Evolutionary conservation across 2,113 vertebrate species (phyloP).

Genomic region (Marcusenius ussheri): DNA sequence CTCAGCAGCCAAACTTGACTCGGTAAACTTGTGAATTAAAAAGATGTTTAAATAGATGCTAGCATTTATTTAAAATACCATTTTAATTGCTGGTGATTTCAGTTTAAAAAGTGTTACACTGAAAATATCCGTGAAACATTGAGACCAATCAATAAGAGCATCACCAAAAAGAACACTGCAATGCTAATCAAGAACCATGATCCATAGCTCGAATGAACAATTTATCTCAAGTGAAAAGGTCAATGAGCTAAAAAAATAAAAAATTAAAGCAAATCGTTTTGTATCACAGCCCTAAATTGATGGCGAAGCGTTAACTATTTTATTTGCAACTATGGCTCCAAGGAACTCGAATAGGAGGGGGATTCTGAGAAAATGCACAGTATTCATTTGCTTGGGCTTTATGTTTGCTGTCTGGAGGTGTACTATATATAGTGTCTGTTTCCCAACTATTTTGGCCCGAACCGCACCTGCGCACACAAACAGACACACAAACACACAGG

Average conservation of each 20-base stretch:
- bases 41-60: neutral
- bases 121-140: neutral
- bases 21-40: neutral
- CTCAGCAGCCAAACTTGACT: neutral
- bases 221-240: conserved; percentile 14
- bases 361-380: neutral
- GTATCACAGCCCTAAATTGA: neutral
- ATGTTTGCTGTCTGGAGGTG: neutral
- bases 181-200: neutral
- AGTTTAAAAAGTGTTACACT: neutral
- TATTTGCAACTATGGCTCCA: neutral
- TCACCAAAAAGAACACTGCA: neutral
- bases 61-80: neutral
- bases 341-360: neutral
- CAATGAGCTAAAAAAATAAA: neutral
- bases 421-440: neutral
- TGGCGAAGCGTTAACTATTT: neutral
- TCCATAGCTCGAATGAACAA: neutral
- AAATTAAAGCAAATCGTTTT: neutral
- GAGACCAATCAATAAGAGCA: neutral
- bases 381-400: neutral
- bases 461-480: neutral
- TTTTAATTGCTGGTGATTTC: neutral
- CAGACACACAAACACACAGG: neutral
- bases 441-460: neutral